phyloP scores from a whole-genome alignment of 2,113 vertebrate species.

The Lophius piscatorius region DNA sequence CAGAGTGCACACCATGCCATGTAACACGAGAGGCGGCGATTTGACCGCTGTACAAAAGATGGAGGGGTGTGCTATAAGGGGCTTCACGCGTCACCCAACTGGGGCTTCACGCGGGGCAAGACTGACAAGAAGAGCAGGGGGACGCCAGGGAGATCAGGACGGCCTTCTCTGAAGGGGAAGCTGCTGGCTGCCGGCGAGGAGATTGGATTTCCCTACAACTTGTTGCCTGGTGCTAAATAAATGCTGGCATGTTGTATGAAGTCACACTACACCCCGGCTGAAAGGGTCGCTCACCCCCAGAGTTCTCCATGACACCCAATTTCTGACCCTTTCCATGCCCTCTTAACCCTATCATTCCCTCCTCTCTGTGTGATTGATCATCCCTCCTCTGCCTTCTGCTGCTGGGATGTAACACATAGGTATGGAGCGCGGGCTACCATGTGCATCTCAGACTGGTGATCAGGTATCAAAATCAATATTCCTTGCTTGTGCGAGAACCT shows the following conservation, averaged over 20 bases:
- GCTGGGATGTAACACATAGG: neutral
- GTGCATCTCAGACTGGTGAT: neutral
- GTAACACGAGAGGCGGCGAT: slow-evolving; percentile 60
- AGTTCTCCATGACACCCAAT: slow-evolving; percentile 51
- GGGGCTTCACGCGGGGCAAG: slow-evolving; percentile 49
- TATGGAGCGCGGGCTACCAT: neutral
- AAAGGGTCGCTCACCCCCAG: slow-evolving; percentile 62
- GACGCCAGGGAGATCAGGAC: slow-evolving; percentile 61
- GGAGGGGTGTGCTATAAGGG: slow-evolving; percentile 47
- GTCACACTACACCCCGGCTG: slow-evolving; percentile 72
- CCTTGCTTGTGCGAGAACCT: no score
- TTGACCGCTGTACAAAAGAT: slow-evolving; percentile 30
- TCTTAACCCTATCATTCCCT: slow-evolving; percentile 50
- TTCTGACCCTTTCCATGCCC: slow-evolving; percentile 43
- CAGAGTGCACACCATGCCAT: slow-evolving; percentile 33
- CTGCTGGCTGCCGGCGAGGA: slow-evolving; percentile 51
- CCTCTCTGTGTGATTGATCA: slow-evolving; percentile 22
- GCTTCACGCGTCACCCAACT: slow-evolving; percentile 46
- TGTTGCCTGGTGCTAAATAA: slow-evolving; percentile 80
- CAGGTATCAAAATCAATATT: no score
- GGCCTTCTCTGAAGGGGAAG: slow-evolving; percentile 51
- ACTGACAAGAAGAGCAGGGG: slow-evolving; percentile 53
- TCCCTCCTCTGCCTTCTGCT: slow-evolving; percentile 1
- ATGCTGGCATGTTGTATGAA: slow-evolving; percentile 74
- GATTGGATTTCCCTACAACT: slow-evolving; percentile 74